These are phyloP conservation scores for Eubasilissa splendida DNA, from an alignment of 2,888 invertebrate species.

Conservation along the genomic window DNA sequence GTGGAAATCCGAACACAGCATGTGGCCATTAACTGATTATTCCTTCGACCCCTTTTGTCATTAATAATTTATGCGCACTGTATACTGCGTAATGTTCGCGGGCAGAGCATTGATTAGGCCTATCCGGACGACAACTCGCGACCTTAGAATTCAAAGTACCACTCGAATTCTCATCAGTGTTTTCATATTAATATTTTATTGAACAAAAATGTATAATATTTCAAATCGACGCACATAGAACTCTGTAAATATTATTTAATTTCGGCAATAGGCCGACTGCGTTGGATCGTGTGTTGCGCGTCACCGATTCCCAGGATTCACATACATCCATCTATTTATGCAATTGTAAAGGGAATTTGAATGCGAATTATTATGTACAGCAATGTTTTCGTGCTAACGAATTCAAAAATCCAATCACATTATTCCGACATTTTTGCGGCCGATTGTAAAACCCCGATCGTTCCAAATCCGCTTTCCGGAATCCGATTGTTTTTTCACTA, in stretches of 20 bases:
- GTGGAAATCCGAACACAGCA: slow-evolving; percentile 49
- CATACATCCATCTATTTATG: neutral
- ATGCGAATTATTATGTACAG: neutral
- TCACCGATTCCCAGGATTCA: neutral
- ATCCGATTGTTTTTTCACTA: neutral
- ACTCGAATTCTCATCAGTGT: neutral
- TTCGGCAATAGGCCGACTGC: neutral
- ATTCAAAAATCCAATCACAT: slow-evolving; percentile 26
- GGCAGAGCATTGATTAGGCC: slow-evolving; percentile 49
- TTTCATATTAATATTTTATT: no score
- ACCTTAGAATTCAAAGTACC: neutral
- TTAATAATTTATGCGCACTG: slow-evolving; percentile 56
- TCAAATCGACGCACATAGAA: neutral
- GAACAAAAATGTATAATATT: neutral
- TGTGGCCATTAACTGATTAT: slow-evolving; percentile 57
- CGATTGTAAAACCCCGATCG: neutral
- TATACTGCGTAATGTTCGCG: slow-evolving; percentile 48
- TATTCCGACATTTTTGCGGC: neutral
- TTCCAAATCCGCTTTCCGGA: neutral
- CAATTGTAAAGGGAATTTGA: slow-evolving; percentile 22
- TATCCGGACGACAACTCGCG: slow-evolving; percentile 37
- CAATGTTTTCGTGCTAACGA: slow-evolving; percentile 7
- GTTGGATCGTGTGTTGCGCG: neutral
- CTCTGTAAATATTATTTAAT: neutral
- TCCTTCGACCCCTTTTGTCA: slow-evolving; percentile 45